These are phyloP conservation scores for Apostichopus leukothele DNA, from an alignment of 53 echinoderm and acorn worm species.

Conservation along the genomic window DNA sequence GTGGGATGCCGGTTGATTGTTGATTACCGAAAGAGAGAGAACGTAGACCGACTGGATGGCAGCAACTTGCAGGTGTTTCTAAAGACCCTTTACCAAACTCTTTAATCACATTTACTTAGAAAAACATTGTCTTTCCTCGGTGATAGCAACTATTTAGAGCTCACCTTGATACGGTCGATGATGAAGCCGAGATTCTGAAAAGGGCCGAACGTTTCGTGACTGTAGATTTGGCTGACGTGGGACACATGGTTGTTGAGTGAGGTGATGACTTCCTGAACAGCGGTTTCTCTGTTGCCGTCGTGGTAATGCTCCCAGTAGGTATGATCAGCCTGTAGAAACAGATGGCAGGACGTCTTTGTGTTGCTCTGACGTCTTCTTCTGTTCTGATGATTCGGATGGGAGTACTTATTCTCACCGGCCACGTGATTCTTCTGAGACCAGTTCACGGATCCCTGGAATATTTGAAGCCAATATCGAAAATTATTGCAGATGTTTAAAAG, in stretches of 20 bases:
- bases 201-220: conserved; percentile 38
- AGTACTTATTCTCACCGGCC: conserved; percentile 67
- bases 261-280: conserved; percentile 65
- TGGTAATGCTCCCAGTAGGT: conserved; percentile 74
- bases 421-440: conserved; percentile 40
- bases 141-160: background rate
- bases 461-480: no score
- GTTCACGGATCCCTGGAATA: conserved; percentile 10
- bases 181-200: conserved; percentile 64
- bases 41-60: no score
- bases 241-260: conserved; percentile 79
- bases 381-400: conserved; percentile 45
- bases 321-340: conserved; percentile 91
- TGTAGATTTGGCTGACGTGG: conserved; percentile 73
- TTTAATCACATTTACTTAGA: no score
- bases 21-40: no score
- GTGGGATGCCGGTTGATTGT: no score
- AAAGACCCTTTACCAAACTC: no score
- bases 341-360: conserved; percentile 61
- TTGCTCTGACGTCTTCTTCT: conserved; percentile 13
- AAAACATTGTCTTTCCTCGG: no score
- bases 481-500: no score
- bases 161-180: conserved; percentile 83
- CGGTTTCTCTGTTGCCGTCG: conserved; percentile 32
- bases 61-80: no score